Conservation (phyloP, 1,140 invertebrate species). For the Drosophila pallidifrons region DNA sequence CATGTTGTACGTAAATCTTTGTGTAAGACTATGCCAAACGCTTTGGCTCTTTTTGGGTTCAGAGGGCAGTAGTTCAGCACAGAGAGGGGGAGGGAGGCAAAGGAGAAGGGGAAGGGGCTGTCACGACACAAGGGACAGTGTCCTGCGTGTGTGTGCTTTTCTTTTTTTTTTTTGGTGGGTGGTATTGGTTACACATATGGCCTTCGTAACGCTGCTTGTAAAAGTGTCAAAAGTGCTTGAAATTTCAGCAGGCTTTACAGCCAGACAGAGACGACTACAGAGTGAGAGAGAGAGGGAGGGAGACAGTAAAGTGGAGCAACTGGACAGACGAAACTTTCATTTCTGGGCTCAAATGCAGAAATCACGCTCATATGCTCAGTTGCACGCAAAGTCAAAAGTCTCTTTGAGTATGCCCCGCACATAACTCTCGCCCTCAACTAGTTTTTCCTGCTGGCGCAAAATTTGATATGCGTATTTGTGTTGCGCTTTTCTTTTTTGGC, state of each 20-base stretch:
- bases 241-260: conserved; percentile 77
- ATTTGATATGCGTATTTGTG: conserved; percentile 82
- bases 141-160: conserved; percentile 13
- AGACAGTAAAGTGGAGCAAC: conserved; percentile 24
- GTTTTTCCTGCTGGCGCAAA: conserved; percentile 49
- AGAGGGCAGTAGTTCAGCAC: conserved; percentile 23
- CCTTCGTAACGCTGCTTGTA: conserved; percentile 13
- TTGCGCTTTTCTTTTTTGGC: conserved; percentile 74
- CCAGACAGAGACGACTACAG: neutral
- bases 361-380: conserved; percentile 83
- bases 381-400: conserved; percentile 81
- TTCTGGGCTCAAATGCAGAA: conserved; percentile 72
- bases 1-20: conserved; percentile 83
- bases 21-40: conserved; percentile 81
- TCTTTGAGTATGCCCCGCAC: conserved; percentile 59
- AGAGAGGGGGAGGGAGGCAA: neutral
- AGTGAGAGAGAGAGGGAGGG: neutral
- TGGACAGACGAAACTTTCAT: conserved; percentile 52
- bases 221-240: conserved; percentile 83
- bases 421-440: neutral
- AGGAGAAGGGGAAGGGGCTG: neutral
- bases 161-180: neutral
- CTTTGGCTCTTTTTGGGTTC: conserved; percentile 31
- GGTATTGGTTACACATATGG: conserved; percentile 48
- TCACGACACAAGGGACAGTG: conserved; percentile 24